Base-by-base conservation (phyloP, 2,113 vertebrate genomes). In the Oncorhynchus nerka region DNA sequence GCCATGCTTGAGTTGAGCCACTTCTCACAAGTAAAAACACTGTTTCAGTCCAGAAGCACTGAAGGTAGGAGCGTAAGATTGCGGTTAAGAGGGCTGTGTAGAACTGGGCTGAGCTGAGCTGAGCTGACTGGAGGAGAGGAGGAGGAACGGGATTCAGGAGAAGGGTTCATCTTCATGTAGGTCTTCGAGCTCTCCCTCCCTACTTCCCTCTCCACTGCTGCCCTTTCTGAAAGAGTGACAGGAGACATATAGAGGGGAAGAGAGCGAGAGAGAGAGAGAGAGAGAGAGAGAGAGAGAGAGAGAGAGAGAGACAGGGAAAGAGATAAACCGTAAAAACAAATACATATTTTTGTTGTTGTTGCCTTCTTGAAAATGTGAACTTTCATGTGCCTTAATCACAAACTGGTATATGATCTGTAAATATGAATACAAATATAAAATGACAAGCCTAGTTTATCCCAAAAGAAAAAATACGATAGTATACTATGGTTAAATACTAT, bases 171-270 rank as follows among this genome's bases (percentile, higher is more conserved):
- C 93, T 77, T 94, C 94, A 68, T 89, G 88, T 70, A 94, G 89
- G 80, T 95, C 94, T 83, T 94, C 93, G 71, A 94, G 91, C 80
- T 94, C 93, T 15, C 78, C 89, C 57, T 94, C 93, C 84, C 93
- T 83, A 67, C 90, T 89, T 13, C 86, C 89, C 5, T 94, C 94
- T 1, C 92, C 92, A 1, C 90, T 91, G 86, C 92, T 94, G 73
- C 88, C 76, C 86, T 95, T 94, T 89, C 94, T 94, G 84, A 24
- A 74, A 76, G 24, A 65, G 26, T 28, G 15, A 4, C 22, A 2
- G 59, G 49, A 67, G 19, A 67, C 39, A 24, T 34, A 64, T 55
- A 76, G 12, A 65, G 20, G 65, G n/a, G 49, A 8, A 30, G 68
- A 71, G 71, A 66, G 26, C 19, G 12, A 66, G 12, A 32, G 26